Evolutionary conservation across 2,797 vertebrate species (phyloP), one percentile per base, ranked within the genome.

Genomic region (Glossophaga mutica): DNA sequence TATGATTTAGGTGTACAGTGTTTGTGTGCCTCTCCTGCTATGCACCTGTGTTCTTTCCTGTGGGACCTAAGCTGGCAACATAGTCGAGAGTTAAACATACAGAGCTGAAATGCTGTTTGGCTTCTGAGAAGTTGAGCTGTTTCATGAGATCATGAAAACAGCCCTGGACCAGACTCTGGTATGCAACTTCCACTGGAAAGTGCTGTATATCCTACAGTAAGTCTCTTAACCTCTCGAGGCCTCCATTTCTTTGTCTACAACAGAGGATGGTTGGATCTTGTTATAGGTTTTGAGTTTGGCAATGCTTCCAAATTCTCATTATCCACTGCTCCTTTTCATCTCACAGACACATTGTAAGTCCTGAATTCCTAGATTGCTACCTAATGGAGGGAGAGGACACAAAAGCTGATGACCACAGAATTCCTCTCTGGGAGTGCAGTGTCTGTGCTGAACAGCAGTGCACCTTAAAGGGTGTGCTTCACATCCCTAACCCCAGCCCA

Each of bases 61-160:
- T 48, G 55, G 50, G 44, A 46, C 50, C 32, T 86, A 81, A 67
- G 39, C 57, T 92, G 85, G 68, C 21, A 68, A 42, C 10, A 42
- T 16, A 50, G 29, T 77, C 0, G 18, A 89, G 71, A 92, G 79
- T 93, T 89, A 95, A 81, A 93, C 57, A 73, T 32, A 50, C 1
- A 73, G 74, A 93, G 76, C 6, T 68, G 67, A 94, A 90, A 92
- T 92, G 46, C 37, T 81, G 6, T 79, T 85, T 83, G 82, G 26
- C 62, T 79, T 96, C 65, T 76, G 50, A 91, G 81, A 97, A 96
- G 85, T 0, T 59, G 26, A 59, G 11, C 73, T 86, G 42, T 73
- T 88, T 76, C 21, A 24, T 79, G 65, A 78, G 37, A 48, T 90
- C 42, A 50, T 57, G 29, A 73, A 95, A 92, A 93, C 3, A 44